Percentiles rank a stretch among this genome's conserved stretches.
Conservation (phyloP, 2,797 vertebrate species). For the Steatocranus sp. region DNA sequence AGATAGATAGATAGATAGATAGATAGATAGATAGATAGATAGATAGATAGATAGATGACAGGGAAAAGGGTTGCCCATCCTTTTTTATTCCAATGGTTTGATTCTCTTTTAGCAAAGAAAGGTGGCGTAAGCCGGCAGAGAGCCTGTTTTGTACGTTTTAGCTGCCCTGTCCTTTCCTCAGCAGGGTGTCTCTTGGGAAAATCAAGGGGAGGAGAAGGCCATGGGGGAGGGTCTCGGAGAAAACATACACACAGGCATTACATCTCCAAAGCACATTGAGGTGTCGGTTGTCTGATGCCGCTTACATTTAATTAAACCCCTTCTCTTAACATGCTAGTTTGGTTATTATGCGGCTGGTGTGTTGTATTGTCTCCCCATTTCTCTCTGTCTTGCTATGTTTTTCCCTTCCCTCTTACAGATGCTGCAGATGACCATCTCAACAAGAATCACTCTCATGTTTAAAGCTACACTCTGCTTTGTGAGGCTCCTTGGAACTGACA, state of each 20-base stretch:
- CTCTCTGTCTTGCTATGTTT: not conserved
- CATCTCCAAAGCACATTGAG: slow-evolving; percentile 61
- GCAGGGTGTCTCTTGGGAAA: slow-evolving; percentile 75
- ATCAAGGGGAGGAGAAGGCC: slow-evolving; percentile 63
- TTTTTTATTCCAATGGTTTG: not conserved
- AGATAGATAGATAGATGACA: not conserved
- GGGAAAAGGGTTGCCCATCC: not conserved
- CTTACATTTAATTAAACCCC: slow-evolving; percentile 68
- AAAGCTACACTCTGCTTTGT: slow-evolving; percentile 62
- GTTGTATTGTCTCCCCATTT: not conserved
- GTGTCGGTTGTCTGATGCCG: slow-evolving; percentile 57
- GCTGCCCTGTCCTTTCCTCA: slow-evolving; percentile 77
- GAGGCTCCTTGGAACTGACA: slow-evolving; percentile 72
- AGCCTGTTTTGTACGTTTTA: slow-evolving; percentile 75
- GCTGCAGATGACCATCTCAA: slow-evolving; percentile 58
- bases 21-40: not conserved
- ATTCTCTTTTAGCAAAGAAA: slow-evolving; percentile 38
- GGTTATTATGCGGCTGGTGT: slow-evolving; percentile 35
- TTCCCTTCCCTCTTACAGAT: slow-evolving; percentile 9
- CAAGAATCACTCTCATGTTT: slow-evolving; percentile 62
- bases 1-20: not conserved
- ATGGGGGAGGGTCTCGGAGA: slow-evolving; percentile 55
- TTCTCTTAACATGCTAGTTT: slow-evolving; percentile 55
- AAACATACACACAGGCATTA: slow-evolving; percentile 49
- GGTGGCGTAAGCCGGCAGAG: slow-evolving; percentile 51